Percentiles rank a stretch among this genome's conserved stretches.
Evolutionary conservation across 30 jellyfish, hydroid and myxozoan genomes (phyloP).

Genomic region (Clytia hemisphaerica): DNA sequence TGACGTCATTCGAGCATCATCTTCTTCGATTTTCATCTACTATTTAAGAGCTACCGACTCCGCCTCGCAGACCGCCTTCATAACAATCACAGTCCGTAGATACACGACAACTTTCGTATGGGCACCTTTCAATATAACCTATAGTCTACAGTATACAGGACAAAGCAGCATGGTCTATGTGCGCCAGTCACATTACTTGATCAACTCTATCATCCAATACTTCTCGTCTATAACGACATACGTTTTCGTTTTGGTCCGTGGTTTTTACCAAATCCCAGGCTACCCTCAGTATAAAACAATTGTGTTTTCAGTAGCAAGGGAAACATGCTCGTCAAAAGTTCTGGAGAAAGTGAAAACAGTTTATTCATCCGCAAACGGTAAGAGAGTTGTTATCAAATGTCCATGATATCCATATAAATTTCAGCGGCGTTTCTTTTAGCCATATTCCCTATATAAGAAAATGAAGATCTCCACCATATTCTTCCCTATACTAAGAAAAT

Average conservation of each 20-base stretch:
- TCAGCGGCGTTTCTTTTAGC: no score
- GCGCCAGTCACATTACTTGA: slow-evolving; percentile 23
- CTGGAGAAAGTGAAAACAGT: neutral
- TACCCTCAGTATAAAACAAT: slow-evolving; percentile 18
- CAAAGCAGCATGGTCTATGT: slow-evolving; percentile 12
- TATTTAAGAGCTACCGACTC: slow-evolving; percentile 62
- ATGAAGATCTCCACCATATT: no score
- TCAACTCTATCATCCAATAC: slow-evolving; percentile 1
- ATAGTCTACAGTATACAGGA: slow-evolving; percentile 12
- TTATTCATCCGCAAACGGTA: no score
- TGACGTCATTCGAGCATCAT: slow-evolving; percentile 30
- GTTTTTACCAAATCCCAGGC: slow-evolving; percentile 7
- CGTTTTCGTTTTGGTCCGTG: slow-evolving; percentile 1
- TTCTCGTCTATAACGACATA: slow-evolving; percentile 19
- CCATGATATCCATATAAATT: no score
- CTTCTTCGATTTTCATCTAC: slow-evolving; percentile 10
- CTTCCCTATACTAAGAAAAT: no score
- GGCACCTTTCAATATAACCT: slow-evolving; percentile 62
- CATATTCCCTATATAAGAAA: no score
- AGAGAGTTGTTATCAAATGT: no score
- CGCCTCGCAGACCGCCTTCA: slow-evolving; percentile 36
- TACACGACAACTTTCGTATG: slow-evolving; percentile 9
- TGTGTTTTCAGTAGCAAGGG: slow-evolving; percentile 38
- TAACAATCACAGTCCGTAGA: slow-evolving; percentile 20
- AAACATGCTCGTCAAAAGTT: slow-evolving; percentile 26